Percentiles rank a stretch among this genome's conserved stretches.
Conservation (phyloP, 2,797 vertebrate species). For the Apodemus agrarius region DNA sequence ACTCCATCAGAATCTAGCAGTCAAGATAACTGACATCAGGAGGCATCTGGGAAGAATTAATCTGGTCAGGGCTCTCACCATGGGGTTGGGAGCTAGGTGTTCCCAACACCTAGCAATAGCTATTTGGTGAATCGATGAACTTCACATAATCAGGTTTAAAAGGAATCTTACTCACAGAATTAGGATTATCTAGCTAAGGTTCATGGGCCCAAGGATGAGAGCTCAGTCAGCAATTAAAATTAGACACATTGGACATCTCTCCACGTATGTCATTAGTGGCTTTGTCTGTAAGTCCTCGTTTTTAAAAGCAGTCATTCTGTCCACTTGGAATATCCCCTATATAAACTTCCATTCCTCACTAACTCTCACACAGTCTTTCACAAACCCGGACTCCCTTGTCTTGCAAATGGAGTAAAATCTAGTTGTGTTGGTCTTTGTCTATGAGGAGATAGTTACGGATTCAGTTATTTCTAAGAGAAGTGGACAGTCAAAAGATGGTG, state of each 20-base stretch:
- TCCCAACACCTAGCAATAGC: constrained; percentile 52
- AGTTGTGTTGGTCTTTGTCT: constrained; percentile 3
- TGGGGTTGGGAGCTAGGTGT: constrained; percentile 58
- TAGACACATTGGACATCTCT: constrained; percentile 6
- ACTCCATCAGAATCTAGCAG: neutral
- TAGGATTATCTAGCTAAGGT: constrained; percentile 69
- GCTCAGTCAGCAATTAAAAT: constrained; percentile 58
- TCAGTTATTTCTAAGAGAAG: constrained; percentile 59
- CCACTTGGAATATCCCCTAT: neutral
- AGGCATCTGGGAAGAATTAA: constrained; percentile 41
- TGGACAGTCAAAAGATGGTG: constrained; percentile 29
- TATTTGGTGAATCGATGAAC: constrained; percentile 69
- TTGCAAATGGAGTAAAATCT: neutral
- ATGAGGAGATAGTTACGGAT: constrained; percentile 32
- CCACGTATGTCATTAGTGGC: neutral
- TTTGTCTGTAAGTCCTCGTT: neutral
- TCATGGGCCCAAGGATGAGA: constrained; percentile 43
- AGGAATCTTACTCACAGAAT: constrained; percentile 68
- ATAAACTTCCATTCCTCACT: neutral
- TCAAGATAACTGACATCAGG: constrained; percentile 46
- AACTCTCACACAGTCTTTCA: neutral
- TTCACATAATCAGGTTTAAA: constrained; percentile 76
- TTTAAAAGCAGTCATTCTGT: constrained; percentile 23
- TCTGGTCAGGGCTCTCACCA: neutral
- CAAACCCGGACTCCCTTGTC: neutral